Base-by-base conservation (phyloP, 2,113 vertebrate species). In the Motacilla tschutschensis region DNA sequence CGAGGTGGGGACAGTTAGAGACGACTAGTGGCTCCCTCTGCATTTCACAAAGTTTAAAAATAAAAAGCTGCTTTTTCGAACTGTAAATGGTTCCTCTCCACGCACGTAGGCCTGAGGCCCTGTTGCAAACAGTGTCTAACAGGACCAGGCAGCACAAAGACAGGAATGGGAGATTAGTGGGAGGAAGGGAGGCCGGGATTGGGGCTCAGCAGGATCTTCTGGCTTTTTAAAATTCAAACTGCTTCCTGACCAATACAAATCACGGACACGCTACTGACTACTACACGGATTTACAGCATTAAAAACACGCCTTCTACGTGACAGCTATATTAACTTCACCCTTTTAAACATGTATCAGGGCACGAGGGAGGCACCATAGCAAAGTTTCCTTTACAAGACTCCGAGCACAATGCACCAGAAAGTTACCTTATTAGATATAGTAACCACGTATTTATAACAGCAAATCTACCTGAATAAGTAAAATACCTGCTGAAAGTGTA, bases 131-230 rank as follows among this genome's bases (percentile, higher is more conserved):
- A 85, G 79, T 72, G 74, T 85, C 59, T 95, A 96, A 97, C 96
- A 96, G 97, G 95, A 97, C 96, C 95, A 95, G 96, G 97, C 97
- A 97, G 97, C 97, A 98, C 97, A 98, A 98, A 98, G 97, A 96
- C 97, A 97, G 95, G 96, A 97, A 97, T 94, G 96, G 95, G 95
- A 97, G 96, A 97, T 97, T 96, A 96, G 96, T 96, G 96, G 95
- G 97, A 75, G 72, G 72, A 75, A 75, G 72, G 72, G 72, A 60
- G 96, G 92, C 72, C 72, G 89, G 96, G 96, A 96, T 92, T 96
- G 92, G 97, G 96, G 96, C 96, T 96, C 95, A 97, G 95, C 95
- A 97, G 96, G 97, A 97, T 97, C 96, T 97, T 96, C 95, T 93
- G 92, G 96, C 96, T 97, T 97, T 97, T 97, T 97, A 97, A 98